Evolutionary conservation across 2,797 vertebrate species (phyloP), one percentile per base, ranked within the genome.

Genomic region (Sebastiscus tertius): DNA sequence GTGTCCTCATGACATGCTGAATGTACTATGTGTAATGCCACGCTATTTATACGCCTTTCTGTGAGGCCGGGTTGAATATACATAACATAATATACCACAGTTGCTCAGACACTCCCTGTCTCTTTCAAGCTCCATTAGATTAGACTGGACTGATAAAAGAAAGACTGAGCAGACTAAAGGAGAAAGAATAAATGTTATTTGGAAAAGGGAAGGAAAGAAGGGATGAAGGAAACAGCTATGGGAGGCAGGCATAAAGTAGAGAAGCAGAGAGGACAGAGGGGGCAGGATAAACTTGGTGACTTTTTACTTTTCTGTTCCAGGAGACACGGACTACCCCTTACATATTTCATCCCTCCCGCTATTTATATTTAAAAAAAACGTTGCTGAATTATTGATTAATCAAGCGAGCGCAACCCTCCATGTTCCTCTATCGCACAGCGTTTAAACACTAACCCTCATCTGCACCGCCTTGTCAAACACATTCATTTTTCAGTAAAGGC

Each of bases 361-460:
- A 85, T 91, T 80, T 91, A 77, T 88, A 87, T 71, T 69, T 8
- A 14, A 76, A 68, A 76, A 84, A 75, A 72, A 0, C 69, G 3
- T 58, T 2, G 2, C 27, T 92, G 11, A 84, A 92, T 90, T 86
- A 89, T 91, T 82, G 58, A 91, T 86, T 54, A 64, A 77, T 81
- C 24, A 79, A 68, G 69, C 1, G 1, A 65, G 74, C 2, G 0
- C 7, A 1, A 16, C 62, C 31, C 39, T 83, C 67, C 34, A 1
- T 62, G 60, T 70, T 73, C 58, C 76, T 78, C 75, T 9, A 59
- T 83, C 67, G 61, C 52, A 70, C 42, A 31, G 60, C 2, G 16
- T 70, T 88, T 49, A n/a, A 82, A 79, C 76, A 62, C 34, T 29
- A 69, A 61, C 62, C 33, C 65, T 64, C 24, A 64, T 85, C 61